phyloP scores from a whole-genome alignment of 2,113 vertebrate species.

The Lophius piscatorius region DNA sequence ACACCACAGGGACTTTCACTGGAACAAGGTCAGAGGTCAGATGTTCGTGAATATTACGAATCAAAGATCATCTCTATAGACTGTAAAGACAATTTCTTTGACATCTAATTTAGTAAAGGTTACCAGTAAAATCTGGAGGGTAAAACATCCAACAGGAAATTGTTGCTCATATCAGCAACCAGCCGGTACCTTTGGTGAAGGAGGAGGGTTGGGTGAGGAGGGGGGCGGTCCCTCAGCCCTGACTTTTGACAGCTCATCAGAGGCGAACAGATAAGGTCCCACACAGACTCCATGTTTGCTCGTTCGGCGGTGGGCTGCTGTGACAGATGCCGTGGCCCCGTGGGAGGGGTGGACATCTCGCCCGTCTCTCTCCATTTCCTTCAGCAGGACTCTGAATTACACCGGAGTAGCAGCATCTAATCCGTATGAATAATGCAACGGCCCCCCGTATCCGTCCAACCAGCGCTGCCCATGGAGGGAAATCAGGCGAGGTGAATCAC shows the following conservation, averaged over 20 bases:
- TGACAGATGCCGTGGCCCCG: slow-evolving; percentile 60
- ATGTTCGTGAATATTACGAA: no score
- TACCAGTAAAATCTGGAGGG: background rate
- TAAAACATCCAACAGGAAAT: slow-evolving; percentile 54
- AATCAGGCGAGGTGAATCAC: slow-evolving; percentile 32
- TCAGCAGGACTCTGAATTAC: slow-evolving; percentile 49
- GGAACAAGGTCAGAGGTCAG: no score
- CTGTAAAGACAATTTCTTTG: no score
- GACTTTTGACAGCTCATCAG: slow-evolving; percentile 68
- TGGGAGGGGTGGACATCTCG: slow-evolving; percentile 58
- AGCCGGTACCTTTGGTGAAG: slow-evolving; percentile 35
- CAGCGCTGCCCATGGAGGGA: slow-evolving; percentile 28
- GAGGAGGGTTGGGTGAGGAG: slow-evolving; percentile 8
- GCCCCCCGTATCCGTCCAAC: slow-evolving; percentile 4
- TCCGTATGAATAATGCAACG: slow-evolving; percentile 62
- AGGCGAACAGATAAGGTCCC: slow-evolving; percentile 61
- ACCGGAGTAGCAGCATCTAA: slow-evolving; percentile 49
- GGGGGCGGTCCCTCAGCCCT: slow-evolving; percentile 31
- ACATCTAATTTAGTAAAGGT: background rate
- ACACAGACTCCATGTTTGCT: slow-evolving; percentile 62
- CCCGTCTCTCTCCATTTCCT: slow-evolving; percentile 53
- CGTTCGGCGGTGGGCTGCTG: slow-evolving; percentile 48
- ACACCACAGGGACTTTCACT: no score
- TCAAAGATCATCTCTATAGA: no score
- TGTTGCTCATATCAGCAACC: slow-evolving; percentile 52